Percentiles rank a stretch among this genome's conserved stretches.
Evolutionary conservation across 1,140 invertebrate genomes (phyloP).

Genomic region (Eumeta japonica): DNA sequence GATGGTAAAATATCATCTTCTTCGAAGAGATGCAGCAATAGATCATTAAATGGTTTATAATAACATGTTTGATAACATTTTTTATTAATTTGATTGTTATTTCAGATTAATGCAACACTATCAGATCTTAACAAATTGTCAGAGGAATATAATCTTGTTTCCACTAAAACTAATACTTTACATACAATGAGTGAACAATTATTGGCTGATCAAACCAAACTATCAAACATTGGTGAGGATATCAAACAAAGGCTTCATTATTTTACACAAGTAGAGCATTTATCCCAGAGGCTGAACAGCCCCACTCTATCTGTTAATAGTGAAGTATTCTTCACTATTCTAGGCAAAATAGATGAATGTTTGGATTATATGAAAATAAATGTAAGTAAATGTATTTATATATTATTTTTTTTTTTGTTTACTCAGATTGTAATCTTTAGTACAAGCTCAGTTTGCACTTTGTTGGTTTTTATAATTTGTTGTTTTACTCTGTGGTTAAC

Average conservation of each 20-base stretch:
- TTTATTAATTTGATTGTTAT: conserved; percentile 1
- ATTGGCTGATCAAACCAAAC: conserved; percentile 79
- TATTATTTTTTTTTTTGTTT: background rate
- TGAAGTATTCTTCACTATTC: conserved; percentile 77
- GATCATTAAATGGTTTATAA: no score
- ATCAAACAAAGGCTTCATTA: conserved; percentile 80
- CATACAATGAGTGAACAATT: conserved; percentile 88
- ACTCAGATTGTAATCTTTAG: background rate
- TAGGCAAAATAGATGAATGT: conserved; percentile 84
- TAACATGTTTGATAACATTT: no score
- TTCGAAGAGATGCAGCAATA: no score
- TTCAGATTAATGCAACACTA: conserved; percentile 70
- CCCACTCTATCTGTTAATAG: conserved; percentile 78
- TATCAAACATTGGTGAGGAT: conserved; percentile 74
- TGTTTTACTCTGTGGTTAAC: background rate
- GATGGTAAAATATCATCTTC: no score
- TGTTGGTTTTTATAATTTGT: background rate
- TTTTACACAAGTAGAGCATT: conserved; percentile 81
- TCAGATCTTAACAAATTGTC: conserved; percentile 70
- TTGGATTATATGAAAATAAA: conserved; percentile 82
- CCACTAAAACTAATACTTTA: conserved; percentile 85
- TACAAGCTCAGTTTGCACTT: background rate
- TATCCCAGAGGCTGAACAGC: conserved; percentile 77
- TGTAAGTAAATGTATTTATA: conserved; percentile 58
- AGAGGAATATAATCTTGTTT: conserved; percentile 80